Conservation (phyloP, 2,113 vertebrate genomes). For the Tympanuchus pallidicinctus region DNA sequence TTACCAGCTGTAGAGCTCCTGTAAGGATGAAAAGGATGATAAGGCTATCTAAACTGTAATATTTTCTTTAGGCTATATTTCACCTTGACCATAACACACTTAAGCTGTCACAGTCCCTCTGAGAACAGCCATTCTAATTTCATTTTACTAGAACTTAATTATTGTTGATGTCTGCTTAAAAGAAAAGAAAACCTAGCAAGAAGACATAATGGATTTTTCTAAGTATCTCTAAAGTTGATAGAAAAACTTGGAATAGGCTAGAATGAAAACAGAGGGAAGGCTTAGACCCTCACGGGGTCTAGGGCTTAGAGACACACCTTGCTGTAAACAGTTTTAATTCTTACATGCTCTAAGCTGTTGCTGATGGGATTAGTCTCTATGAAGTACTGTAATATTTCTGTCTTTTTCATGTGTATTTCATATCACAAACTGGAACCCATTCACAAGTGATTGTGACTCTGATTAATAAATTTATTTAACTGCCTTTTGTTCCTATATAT, state of each 20-base stretch:
- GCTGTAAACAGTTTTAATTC: neutral
- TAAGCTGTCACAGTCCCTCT: constrained; percentile 13
- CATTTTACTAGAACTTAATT: constrained; percentile 44
- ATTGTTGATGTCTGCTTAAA: constrained; percentile 38
- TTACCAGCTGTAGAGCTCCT: neutral
- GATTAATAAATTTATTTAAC: neutral
- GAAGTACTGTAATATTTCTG: neutral
- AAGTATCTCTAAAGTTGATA: neutral
- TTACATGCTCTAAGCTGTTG: neutral
- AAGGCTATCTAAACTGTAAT: neutral
- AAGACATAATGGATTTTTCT: neutral
- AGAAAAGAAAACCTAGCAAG: neutral
- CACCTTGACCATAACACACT: constrained; percentile 3
- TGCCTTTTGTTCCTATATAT: neutral
- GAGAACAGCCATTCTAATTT: constrained; percentile 7
- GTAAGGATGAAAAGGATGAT: neutral
- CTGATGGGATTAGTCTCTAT: neutral
- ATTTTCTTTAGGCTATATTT: neutral
- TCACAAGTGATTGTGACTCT: neutral
- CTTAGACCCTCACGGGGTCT: neutral
- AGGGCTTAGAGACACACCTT: neutral
- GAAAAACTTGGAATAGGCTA: neutral
- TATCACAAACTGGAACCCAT: neutral
- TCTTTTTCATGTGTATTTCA: neutral
- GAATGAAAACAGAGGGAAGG: neutral